Base-by-base conservation (phyloP, 2,113 vertebrate species). In the Phoenicopterus ruber region DNA sequence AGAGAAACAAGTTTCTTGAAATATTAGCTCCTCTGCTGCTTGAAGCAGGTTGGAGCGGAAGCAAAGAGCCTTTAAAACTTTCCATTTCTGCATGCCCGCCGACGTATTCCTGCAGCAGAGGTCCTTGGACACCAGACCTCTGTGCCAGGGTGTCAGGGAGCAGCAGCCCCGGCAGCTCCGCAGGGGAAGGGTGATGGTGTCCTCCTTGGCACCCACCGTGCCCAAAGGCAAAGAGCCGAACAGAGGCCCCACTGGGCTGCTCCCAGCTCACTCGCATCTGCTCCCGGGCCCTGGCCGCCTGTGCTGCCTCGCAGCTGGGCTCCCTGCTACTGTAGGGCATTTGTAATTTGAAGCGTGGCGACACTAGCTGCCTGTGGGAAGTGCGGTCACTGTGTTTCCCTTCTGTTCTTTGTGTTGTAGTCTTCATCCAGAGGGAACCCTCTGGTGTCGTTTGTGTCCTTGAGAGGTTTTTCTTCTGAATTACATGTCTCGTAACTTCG, bases 171-270 rank as follows among this genome's bases (percentile, higher is more conserved):
- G 0, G 12, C 13, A 4, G 47, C 32, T 59, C 24, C 2, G 4
- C 73, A 58, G 59, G 21, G 40, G 7, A 76, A 70, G 59, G 57
- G 13, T 65, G 50, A 46, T 4, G 6, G 9, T 63, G 24, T 34
- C 50, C 38, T 82, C 44, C 11, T 4, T 3, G 1, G 1, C 28
- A 24, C 61, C 52, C 62, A 22, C 8, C 0, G 0, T 34, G 7
- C 28, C 28, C 2, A 1, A 63, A 50, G 17, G 36, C 8, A 13
- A 2, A 26, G 63, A 65, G 40, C 69, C 2, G 4, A 19, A 19
- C 7, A 20, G 38, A 55, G 17, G 14, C 22, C 8, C 40, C 10
- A 1, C 36, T 57, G 55, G 42, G 29, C 38, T 69, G 46, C 7
- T 38, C 18, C 36, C 18, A 28, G 62, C 36, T 93, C 4, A 1